phyloP scores from a whole-genome alignment of 2,113 vertebrate genomes.

The Zapus hudsonius region DNA sequence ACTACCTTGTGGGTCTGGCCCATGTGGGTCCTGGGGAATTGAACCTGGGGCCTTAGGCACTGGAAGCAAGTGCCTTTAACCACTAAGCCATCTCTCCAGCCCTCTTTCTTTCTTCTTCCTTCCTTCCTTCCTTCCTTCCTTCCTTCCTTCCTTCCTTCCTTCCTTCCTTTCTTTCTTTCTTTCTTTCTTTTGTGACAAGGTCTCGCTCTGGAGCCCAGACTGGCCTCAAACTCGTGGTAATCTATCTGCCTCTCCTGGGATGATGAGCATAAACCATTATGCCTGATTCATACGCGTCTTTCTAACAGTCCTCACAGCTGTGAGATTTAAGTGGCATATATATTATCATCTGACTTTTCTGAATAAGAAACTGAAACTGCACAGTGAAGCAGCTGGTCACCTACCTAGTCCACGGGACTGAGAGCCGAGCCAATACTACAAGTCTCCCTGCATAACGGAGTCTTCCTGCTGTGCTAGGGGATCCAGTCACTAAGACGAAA shows the following conservation, averaged over 20 bases:
- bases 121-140: not conserved
- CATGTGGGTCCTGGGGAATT: too few relatives aligned
- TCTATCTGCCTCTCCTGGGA: not conserved
- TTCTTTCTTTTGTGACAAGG: not conserved
- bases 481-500: not conserved
- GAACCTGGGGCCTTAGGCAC: too few relatives aligned
- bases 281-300: not conserved
- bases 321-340: not conserved
- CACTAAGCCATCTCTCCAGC: not conserved
- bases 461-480: fast-evolving
- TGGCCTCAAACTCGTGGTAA: too few relatives aligned
- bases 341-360: not conserved
- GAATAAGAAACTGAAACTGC: not conserved
- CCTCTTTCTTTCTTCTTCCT: not conserved
- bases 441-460: not conserved
- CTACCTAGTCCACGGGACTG: not conserved
- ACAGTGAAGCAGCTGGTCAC: too few relatives aligned
- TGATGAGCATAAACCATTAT: too few relatives aligned
- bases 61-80: not conserved
- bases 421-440: not conserved
- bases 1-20: too few relatives aligned
- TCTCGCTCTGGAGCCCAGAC: not conserved
- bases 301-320: not conserved
- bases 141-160: not conserved
- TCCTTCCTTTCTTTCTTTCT: not conserved